Conservation (phyloP, 2,113 vertebrate genomes). For the Pteruthius melanotis region DNA sequence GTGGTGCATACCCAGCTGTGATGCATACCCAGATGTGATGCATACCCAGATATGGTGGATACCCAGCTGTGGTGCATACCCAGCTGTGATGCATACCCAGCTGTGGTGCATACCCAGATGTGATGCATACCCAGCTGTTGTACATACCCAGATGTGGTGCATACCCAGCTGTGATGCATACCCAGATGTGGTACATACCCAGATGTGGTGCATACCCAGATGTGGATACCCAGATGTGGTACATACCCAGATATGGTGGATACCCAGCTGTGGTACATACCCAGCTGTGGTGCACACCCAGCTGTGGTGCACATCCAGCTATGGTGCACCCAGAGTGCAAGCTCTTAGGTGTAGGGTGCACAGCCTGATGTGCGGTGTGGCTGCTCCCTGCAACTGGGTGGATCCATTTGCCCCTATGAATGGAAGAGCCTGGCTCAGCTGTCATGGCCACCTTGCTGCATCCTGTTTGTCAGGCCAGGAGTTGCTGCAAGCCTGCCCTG, state of each 20-base stretch:
- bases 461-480: background rate
- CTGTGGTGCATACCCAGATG: background rate
- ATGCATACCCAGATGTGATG: background rate
- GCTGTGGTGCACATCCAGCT: background rate
- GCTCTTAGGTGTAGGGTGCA: background rate
- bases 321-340: background rate
- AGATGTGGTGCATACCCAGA: background rate
- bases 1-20: background rate
- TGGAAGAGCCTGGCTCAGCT: background rate
- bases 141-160: background rate
- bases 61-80: background rate
- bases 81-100: background rate
- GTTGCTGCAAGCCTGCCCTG: background rate
- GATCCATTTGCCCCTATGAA: background rate
- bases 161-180: background rate
- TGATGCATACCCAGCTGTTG: background rate
- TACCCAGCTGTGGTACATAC: background rate
- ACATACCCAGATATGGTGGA: background rate
- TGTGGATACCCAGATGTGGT: background rate
- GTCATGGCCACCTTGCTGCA: fast-evolving
- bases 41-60: background rate
- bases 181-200: background rate
- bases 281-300: background rate
- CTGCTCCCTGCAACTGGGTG: fast-evolving
- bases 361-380: fast-evolving